phyloP scores from a whole-genome alignment of 2,888 invertebrate genomes.

The Rhagonycha lutea region DNA sequence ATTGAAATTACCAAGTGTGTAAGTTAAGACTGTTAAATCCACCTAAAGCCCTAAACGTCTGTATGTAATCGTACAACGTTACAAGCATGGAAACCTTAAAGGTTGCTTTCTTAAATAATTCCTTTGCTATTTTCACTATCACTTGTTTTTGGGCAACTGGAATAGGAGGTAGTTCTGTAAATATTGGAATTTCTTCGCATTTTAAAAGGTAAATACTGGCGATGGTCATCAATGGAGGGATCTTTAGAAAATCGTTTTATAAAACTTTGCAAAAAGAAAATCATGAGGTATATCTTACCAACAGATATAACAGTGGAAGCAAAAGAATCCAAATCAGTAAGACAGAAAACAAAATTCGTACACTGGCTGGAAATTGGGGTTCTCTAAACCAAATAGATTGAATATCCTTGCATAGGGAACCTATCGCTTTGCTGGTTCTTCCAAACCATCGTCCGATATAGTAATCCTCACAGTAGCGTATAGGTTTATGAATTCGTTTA shows the following conservation, averaged over 20 bases:
- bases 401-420: conserved; percentile 10
- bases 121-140: background rate
- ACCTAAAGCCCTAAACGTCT: conserved; percentile 15
- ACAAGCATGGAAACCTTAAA: conserved; percentile 14
- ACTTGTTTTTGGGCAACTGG: background rate
- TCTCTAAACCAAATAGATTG: conserved; percentile 12
- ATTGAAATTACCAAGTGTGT: background rate
- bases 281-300: conserved; percentile 2
- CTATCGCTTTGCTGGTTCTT: background rate
- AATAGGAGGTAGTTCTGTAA: background rate
- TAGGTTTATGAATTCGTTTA: conserved; percentile 8
- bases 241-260: background rate
- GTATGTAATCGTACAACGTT: conserved; percentile 14
- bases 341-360: conserved; percentile 9
- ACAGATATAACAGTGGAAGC: conserved; percentile 12
- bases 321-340: conserved; percentile 1
- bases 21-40: background rate
- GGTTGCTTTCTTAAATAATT: conserved; percentile 12
- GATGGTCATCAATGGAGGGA: conserved; percentile 5
- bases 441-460: conserved; percentile 2
- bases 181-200: conserved; percentile 3
- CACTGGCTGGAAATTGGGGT: conserved; percentile 15
- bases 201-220: background rate
- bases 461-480: conserved; percentile 1
- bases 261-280: background rate